Base-by-base conservation (phyloP, 2,888 invertebrate genomes). In the Perdita meconis region DNA sequence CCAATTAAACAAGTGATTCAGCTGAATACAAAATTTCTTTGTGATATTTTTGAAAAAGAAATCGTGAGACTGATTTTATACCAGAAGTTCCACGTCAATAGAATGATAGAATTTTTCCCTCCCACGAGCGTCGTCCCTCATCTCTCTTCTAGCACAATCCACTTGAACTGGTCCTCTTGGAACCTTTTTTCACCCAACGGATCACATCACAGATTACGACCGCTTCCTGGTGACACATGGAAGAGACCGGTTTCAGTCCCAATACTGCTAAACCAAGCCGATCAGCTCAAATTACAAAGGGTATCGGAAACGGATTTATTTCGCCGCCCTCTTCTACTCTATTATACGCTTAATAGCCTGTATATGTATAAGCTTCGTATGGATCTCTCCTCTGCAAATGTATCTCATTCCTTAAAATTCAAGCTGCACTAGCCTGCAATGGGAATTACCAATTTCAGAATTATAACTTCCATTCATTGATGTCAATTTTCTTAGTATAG, bases 231-330 rank as follows among this genome's bases (percentile, higher is more conserved):
- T 81, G 84, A 84, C 85, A 81, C 81, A 69, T 75, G 75, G 79
- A 81, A 73, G 74, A 83, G 73, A 53, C 66, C 60, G 56, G 70
- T 53, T 61, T 42, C 40, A 50, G 70, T 79, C 84, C 79, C 81
- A 78, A 26, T 57, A 82, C 76, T 86, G 83, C 73, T 81, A 74
- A 64, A 85, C 80, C 88, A 90, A 91, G 91, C 91, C 89, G 91
- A 92, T 91, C 90, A 90, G 92, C 92, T 92, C 92, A 89, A 92
- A 92, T 92, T 92, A 92, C 92, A 92, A 92, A 91, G 91, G 90
- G 91, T 90, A 92, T 92, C 88, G 90, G 87, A 89, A 90, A 89
- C 89, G 91, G 90, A 91, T 91, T 91, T 91, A 88, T 87, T 85
- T 87, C 83, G 80, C 60, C 86, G 81, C 87, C 80, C 75, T 80